Evolutionary conservation across 2,797 vertebrate genomes (phyloP).

Genomic region (Steatocranus sp.): DNA sequence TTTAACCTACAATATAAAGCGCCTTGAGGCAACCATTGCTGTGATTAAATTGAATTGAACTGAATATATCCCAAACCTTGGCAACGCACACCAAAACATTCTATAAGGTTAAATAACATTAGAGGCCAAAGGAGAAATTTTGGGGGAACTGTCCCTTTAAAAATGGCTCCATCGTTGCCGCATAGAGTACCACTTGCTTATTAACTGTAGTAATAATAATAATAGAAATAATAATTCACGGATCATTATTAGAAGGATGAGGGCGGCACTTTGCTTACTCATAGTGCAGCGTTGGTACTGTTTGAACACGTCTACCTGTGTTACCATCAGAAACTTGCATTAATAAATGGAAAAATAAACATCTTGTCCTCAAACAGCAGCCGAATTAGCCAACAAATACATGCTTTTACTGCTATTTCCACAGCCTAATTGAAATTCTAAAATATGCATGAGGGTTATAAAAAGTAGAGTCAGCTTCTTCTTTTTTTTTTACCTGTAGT

Average conservation of each 20-base stretch:
- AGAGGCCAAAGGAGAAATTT: rapidly evolving
- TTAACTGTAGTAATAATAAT: background rate
- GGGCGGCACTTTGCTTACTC: rapidly evolving
- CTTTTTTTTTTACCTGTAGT: background rate
- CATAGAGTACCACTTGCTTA: background rate
- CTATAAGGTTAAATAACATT: background rate
- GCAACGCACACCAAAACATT: background rate
- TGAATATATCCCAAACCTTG: background rate
- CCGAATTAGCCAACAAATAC: background rate
- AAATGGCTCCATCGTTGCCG: background rate
- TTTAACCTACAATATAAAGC: background rate
- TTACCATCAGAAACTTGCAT: background rate
- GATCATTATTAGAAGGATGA: background rate
- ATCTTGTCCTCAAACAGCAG: background rate
- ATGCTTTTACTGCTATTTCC: conserved; percentile 5
- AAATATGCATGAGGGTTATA: conserved; percentile 30
- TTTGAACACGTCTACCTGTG: background rate
- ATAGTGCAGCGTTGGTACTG: rapidly evolving
- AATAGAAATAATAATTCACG: background rate
- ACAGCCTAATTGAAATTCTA: conserved; percentile 5
- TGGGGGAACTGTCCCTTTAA: background rate
- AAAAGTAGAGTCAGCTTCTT: background rate
- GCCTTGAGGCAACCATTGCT: background rate
- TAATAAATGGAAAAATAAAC: background rate
- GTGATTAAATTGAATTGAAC: background rate